phyloP scores from a whole-genome alignment of 2,797 vertebrate genomes.

The Pseudochromis fuscus region DNA sequence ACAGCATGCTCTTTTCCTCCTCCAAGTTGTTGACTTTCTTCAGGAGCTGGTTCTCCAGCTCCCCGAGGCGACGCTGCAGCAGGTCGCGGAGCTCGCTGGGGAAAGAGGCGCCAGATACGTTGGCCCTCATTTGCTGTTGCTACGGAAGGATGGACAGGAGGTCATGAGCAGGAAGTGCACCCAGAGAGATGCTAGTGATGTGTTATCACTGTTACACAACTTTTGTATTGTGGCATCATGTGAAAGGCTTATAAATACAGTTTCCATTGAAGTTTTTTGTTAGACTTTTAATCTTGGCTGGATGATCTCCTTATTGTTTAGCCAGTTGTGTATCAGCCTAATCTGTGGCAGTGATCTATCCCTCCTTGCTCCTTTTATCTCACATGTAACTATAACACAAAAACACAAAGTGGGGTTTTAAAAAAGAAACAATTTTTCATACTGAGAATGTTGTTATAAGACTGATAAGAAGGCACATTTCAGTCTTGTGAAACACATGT shows the following conservation, averaged over 20 bases:
- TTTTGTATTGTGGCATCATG: no score
- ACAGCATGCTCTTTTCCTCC: conserved; percentile 93
- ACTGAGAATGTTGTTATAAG: background rate
- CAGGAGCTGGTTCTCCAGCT: conserved; percentile 94
- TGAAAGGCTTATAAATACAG: background rate
- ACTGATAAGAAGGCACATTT: background rate
- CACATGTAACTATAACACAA: background rate
- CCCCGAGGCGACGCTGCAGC: conserved; percentile 92
- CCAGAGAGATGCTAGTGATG: background rate
- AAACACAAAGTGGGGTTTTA: background rate
- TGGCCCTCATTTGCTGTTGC: conserved; percentile 93
- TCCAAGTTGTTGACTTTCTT: conserved; percentile 95
- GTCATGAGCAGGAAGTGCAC: conserved; percentile 47
- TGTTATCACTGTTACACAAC: background rate
- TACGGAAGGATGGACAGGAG: conserved; percentile 22
- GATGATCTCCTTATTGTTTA: no score
- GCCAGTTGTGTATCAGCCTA: background rate
- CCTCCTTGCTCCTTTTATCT: no score
- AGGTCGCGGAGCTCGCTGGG: conserved; percentile 92
- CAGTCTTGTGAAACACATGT: background rate
- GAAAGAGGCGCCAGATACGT: conserved; percentile 87
- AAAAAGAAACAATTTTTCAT: background rate
- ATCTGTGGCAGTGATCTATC: background rate
- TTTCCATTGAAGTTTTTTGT: background rate
- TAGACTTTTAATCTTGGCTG: background rate